Conservation (phyloP, 2,797 vertebrate species). For the Thunnus albacares region DNA sequence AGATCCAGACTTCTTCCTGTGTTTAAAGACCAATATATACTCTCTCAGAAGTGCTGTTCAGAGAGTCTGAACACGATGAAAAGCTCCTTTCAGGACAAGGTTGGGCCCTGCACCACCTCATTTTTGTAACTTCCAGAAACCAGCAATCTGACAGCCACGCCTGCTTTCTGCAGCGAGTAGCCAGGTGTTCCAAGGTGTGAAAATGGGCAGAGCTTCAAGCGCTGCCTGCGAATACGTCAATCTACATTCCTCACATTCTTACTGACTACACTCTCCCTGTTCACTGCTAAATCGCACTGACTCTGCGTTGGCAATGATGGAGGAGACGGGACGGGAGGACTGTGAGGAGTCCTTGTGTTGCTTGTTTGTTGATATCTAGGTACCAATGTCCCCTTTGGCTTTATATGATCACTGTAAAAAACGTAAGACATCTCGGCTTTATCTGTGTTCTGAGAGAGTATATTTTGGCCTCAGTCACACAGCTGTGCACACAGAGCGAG, state of each 20-base stretch:
- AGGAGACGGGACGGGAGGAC: too few relatives aligned
- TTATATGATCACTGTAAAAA: neutral
- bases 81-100: neutral
- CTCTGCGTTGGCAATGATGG: neutral
- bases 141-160: neutral
- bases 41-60: conserved; percentile 1
- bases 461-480: conserved; percentile 39
- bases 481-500: conserved; percentile 46
- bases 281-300: neutral
- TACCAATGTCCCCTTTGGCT: conserved; percentile 9
- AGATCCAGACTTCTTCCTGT: conserved; percentile 9
- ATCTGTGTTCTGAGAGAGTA: conserved; percentile 21
- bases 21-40: conserved; percentile 11
- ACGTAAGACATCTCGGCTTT: neutral
- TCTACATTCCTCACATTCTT: conserved; percentile 17
- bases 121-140: neutral
- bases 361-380: neutral
- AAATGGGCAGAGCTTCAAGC: neutral
- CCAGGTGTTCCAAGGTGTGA: conserved; percentile 36
- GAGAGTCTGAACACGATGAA: neutral
- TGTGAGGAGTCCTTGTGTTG: neutral
- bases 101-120: fast-evolving
- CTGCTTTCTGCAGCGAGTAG: neutral
- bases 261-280: neutral
- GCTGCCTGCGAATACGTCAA: too few relatives aligned